Evolutionary conservation across 2,113 vertebrate genomes (phyloP).

Genomic region (Pseudopipra pipra): DNA sequence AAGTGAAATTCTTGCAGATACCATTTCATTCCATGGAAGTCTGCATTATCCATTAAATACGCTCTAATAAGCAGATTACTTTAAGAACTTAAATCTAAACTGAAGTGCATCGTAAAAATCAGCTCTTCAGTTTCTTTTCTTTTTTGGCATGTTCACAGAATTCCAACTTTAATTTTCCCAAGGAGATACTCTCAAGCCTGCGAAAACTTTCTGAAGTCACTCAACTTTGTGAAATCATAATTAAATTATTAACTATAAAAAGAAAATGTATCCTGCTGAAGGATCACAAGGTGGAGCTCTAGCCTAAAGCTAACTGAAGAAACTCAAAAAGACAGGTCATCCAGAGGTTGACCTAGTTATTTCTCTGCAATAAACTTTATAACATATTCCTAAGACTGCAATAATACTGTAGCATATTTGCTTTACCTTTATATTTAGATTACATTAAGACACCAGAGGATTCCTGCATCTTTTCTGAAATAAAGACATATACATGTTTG

Average conservation of each 20-base stretch:
- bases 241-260: constrained; percentile 69
- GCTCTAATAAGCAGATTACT: not conserved
- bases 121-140: not conserved
- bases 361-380: constrained; percentile 50
- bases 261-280: constrained; percentile 72
- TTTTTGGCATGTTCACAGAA: not conserved
- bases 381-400: not conserved
- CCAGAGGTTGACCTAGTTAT: constrained; percentile 72
- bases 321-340: constrained; percentile 71
- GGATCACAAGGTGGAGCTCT: constrained; percentile 88
- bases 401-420: not conserved
- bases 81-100: not conserved
- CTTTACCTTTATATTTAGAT: not conserved
- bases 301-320: constrained; percentile 75
- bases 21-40: not conserved
- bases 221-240: constrained; percentile 47
- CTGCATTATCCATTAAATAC: rapidly evolving
- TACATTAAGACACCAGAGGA: not conserved
- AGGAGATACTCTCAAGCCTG: not conserved
- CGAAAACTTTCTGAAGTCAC: constrained; percentile 17
- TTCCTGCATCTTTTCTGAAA: not conserved
- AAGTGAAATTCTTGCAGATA: not conserved
- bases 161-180: not conserved
- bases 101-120: not conserved
- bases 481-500: not conserved